These are phyloP conservation scores for Diabrotica undecimpunctata DNA, from an alignment of 1,140 invertebrate species.

Conservation along the genomic window DNA sequence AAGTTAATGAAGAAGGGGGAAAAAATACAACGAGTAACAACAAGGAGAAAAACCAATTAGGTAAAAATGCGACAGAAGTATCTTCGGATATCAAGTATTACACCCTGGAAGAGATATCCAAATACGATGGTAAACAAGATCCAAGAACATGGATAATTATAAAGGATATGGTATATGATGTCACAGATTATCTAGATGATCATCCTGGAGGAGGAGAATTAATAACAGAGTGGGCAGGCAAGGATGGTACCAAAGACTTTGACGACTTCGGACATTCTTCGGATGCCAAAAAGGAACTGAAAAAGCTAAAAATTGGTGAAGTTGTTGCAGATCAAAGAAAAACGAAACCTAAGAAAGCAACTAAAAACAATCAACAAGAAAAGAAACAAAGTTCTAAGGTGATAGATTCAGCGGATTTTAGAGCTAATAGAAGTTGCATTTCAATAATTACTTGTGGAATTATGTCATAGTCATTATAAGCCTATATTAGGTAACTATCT, in stretches of 20 bases:
- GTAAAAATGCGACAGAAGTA: too few relatives aligned
- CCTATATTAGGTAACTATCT: background rate
- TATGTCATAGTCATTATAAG: background rate
- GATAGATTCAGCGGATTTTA: background rate
- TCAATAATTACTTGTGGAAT: background rate
- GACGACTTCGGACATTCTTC: slow-evolving; percentile 61
- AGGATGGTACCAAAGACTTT: slow-evolving; percentile 60
- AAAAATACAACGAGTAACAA: background rate
- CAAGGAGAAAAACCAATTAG: too few relatives aligned
- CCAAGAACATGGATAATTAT: slow-evolving; percentile 58
- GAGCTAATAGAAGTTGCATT: background rate
- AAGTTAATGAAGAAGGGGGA: slow-evolving; percentile 50
- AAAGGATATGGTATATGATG: slow-evolving; percentile 62
- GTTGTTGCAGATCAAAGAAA: slow-evolving; percentile 48
- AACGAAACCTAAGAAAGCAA: background rate
- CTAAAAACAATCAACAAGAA: background rate
- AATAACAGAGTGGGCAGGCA: slow-evolving; percentile 60
- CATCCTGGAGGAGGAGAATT: slow-evolving; percentile 64
- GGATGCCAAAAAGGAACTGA: slow-evolving; percentile 57
- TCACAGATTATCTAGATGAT: slow-evolving; percentile 60
- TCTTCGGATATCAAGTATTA: slow-evolving; percentile 40
- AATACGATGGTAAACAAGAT: slow-evolving; percentile 54
- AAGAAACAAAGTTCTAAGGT: background rate
- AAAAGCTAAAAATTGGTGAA: slow-evolving; percentile 62
- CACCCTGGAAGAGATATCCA: slow-evolving; percentile 54